Evolutionary conservation across 1,140 invertebrate genomes (phyloP).

Genomic region (Lamellibrachia luymesi): DNA sequence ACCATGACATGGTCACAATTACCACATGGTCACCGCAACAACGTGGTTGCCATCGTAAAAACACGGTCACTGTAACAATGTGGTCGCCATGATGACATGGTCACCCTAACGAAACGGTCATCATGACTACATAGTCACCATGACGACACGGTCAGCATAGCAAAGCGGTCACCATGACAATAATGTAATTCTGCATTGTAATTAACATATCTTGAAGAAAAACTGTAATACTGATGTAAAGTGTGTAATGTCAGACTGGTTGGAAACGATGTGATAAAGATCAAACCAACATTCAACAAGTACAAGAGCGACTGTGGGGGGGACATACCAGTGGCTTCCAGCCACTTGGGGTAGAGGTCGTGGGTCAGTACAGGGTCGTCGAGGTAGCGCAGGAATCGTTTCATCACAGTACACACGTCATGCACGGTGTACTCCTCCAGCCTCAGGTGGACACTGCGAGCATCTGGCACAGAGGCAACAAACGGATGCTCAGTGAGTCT

Average conservation of each 20-base stretch:
- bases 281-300: too few species aligned
- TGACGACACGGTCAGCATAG: background rate
- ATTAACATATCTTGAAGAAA: background rate
- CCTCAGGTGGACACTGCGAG: conserved; percentile 78
- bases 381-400: conserved; percentile 75
- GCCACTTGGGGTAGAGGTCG: conserved; percentile 61
- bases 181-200: background rate
- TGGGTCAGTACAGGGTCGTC: conserved; percentile 54
- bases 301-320: background rate
- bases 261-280: background rate
- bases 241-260: background rate
- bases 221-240: background rate
- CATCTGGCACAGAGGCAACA: conserved; percentile 60
- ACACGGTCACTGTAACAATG: background rate
- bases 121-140: background rate
- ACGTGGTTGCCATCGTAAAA: background rate
- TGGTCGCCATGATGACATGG: background rate
- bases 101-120: background rate
- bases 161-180: conserved; percentile 6
- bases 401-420: conserved; percentile 81
- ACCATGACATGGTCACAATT: background rate
- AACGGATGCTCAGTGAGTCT: too few species aligned
- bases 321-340: conserved; percentile 56
- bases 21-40: background rate
- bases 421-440: conserved; percentile 74